phyloP scores from a whole-genome alignment of 2,888 invertebrate genomes.

The Netelia inedita region DNA sequence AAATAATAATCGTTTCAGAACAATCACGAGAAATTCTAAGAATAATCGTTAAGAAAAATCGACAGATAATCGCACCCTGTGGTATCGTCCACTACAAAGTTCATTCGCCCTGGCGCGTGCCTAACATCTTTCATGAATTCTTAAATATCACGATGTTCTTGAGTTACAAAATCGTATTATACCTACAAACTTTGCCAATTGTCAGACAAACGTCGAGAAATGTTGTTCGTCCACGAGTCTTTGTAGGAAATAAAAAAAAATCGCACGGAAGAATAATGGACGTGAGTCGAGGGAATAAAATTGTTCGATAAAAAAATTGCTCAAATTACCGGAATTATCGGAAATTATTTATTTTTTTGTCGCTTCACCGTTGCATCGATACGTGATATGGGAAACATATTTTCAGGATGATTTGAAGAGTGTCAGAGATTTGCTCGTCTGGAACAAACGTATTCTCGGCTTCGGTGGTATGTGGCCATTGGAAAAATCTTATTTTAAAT shows the following conservation, averaged over 20 bases:
- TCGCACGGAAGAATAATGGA: background rate
- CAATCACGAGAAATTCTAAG: background rate
- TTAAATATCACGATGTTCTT: background rate
- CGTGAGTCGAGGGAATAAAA: background rate
- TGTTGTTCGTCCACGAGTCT: background rate
- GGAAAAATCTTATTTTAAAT: too few relatives aligned
- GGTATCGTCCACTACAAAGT: background rate
- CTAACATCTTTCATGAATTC: background rate
- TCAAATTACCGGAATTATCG: background rate
- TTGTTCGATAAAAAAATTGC: background rate
- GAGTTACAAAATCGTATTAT: background rate
- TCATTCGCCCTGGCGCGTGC: background rate
- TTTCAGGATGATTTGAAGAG: too few relatives aligned
- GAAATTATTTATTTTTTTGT: background rate
- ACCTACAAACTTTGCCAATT: too few relatives aligned
- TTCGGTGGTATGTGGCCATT: too few relatives aligned
- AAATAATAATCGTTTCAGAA: too few relatives aligned
- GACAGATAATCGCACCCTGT: background rate
- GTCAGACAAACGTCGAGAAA: background rate
- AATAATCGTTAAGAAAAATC: conserved; percentile 22
- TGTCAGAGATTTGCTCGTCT: too few relatives aligned
- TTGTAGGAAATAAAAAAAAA: background rate
- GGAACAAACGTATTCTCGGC: too few relatives aligned
- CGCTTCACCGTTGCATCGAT: background rate
- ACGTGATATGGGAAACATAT: too few relatives aligned